Evolutionary conservation across 1,140 invertebrate genomes (phyloP).

Genomic region (Drosophila truncata): DNA sequence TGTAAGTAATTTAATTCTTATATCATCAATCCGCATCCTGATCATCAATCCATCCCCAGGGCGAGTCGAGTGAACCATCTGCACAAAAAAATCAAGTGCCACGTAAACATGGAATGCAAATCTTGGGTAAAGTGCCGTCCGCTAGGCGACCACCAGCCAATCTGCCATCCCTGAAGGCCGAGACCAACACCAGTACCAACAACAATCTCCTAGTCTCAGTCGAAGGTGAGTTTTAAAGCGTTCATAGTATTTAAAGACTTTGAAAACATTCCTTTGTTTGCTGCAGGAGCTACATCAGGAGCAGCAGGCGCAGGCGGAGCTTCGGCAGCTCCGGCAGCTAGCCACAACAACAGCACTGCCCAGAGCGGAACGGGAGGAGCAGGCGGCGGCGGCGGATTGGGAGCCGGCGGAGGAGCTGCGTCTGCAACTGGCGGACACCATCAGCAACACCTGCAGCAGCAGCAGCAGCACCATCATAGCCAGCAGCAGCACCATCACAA

Average conservation of each 20-base stretch:
- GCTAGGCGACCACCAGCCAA: constrained; percentile 97
- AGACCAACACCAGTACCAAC: constrained; percentile 87
- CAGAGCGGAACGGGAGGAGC: constrained; percentile 43
- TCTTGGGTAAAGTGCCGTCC: constrained; percentile 98
- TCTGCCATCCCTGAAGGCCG: constrained; percentile 98
- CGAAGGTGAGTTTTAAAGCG: constrained; percentile 61
- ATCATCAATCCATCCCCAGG: constrained; percentile 86
- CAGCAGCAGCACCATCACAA: constrained; percentile 44
- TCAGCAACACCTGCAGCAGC: constrained; percentile 41
- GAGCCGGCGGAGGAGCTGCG: constrained; percentile 36
- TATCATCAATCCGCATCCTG: not conserved
- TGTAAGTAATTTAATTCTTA: too few relatives aligned
- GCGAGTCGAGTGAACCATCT: constrained; percentile 94
- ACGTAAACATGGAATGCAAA: constrained; percentile 99
- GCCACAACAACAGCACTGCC: constrained; percentile 59
- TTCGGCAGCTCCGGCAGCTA: constrained; percentile 42
- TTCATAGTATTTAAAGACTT: not conserved
- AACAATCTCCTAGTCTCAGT: constrained; percentile 82
- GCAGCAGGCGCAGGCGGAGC: constrained; percentile 40
- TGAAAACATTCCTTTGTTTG: not conserved
- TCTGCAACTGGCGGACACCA: constrained; percentile 32
- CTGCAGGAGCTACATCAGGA: constrained; percentile 47
- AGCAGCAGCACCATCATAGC: constrained; percentile 10
- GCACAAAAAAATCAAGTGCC: constrained; percentile 94
- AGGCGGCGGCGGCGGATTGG: constrained; percentile 35